phyloP scores from a whole-genome alignment of 2,113 vertebrate species.

The Carollia perspicillata region DNA sequence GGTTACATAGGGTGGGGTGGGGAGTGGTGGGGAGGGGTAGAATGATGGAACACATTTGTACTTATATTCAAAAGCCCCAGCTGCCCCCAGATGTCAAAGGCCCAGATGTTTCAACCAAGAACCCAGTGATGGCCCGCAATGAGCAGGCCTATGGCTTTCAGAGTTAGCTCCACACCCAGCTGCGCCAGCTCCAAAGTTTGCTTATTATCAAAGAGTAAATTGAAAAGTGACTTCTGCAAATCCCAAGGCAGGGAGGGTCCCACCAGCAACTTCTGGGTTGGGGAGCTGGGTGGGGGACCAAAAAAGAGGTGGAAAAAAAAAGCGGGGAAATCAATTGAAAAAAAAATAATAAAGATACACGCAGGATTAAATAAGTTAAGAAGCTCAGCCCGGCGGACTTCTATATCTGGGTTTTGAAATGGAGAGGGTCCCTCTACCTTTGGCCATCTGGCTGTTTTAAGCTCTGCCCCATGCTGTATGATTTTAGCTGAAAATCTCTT shows the following conservation, averaged over 20 bases:
- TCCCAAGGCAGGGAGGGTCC: neutral
- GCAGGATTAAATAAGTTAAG: conserved; percentile 66
- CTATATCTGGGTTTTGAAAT: conserved; percentile 74
- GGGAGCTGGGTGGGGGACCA: neutral
- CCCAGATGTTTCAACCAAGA: conserved; percentile 17
- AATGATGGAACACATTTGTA: neutral
- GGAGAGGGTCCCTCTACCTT: conserved; percentile 76
- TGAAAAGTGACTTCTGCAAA: conserved; percentile 61
- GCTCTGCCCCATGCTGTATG: conserved; percentile 87
- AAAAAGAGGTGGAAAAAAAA: neutral
- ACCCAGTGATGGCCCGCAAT: neutral
- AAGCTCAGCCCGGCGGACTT: conserved; percentile 67
- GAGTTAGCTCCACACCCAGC: neutral
- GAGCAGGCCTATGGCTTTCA: neutral
- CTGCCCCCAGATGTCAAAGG: neutral
- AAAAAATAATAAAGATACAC: conserved; percentile 35
- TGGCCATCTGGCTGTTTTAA: conserved; percentile 88
- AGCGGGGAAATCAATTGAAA: neutral
- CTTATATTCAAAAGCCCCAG: neutral
- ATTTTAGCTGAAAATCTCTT: conserved; percentile 89
- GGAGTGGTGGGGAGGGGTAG: neutral
- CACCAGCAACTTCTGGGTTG: neutral
- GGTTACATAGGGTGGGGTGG: too few species aligned
- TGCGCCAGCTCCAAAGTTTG: neutral
- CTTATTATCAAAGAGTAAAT: conserved; percentile 34